phyloP scores from a whole-genome alignment of 2,113 vertebrate species.

The Grantiella picta region DNA sequence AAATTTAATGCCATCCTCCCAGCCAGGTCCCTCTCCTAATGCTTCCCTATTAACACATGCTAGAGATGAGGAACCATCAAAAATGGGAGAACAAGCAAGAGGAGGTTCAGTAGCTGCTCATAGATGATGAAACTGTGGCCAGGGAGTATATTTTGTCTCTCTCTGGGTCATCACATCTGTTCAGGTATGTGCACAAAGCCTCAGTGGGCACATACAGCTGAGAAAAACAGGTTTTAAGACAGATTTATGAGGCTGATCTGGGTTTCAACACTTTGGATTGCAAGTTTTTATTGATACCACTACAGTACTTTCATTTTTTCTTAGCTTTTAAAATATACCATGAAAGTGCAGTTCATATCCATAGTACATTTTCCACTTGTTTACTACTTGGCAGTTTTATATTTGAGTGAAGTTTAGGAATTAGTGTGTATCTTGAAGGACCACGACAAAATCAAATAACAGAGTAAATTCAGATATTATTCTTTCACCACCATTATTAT shows the following conservation, averaged over 20 bases:
- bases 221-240: not conserved
- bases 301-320: not conserved
- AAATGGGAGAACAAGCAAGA: fast-evolving
- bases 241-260: not conserved
- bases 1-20: not conserved
- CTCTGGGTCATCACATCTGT: not conserved
- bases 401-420: not conserved
- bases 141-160: not conserved
- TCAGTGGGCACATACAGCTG: not conserved
- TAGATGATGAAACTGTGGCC: not conserved
- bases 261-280: not conserved
- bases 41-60: not conserved
- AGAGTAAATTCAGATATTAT: not conserved
- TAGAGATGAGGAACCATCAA: not conserved
- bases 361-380: not conserved
- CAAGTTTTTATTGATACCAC: not conserved
- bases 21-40: not conserved
- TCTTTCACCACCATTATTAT: not conserved
- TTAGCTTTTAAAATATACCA: not conserved
- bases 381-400: not conserved
- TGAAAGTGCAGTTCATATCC: not conserved
- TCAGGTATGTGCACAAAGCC: not conserved
- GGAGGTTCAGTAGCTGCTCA: not conserved
- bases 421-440: not conserved
- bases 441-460: not conserved